Percentiles rank a stretch among this genome's conserved stretches.
Evolutionary conservation across 2,888 invertebrate species (phyloP).

Genomic region (Spialia ferax): DNA sequence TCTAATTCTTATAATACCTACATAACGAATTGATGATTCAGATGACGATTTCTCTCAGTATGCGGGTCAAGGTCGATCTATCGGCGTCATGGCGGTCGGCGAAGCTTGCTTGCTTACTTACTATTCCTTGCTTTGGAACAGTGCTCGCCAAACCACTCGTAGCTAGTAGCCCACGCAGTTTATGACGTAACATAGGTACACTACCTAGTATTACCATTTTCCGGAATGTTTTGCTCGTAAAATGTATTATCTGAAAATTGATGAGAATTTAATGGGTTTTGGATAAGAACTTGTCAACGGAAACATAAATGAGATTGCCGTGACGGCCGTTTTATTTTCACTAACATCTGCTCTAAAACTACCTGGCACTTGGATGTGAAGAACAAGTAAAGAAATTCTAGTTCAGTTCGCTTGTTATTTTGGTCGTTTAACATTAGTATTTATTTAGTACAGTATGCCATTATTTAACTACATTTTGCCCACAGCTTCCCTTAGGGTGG

Average conservation of each 20-base stretch:
- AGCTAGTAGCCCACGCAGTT: constrained; percentile 8
- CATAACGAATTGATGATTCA: constrained; percentile 56
- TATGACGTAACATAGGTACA: neutral
- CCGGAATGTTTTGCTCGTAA: neutral
- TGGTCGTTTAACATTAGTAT: no score
- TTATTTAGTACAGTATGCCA: no score
- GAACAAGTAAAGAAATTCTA: no score
- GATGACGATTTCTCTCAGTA: constrained; percentile 77
- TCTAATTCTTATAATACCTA: constrained; percentile 27
- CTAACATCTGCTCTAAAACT: no score
- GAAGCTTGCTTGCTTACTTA: constrained; percentile 37
- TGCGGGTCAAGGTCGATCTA: constrained; percentile 74
- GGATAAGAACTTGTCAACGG: neutral
- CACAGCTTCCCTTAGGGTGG: no score
- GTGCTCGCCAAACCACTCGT: constrained; percentile 10
- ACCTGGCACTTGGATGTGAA: no score
- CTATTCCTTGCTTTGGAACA: constrained; percentile 36
- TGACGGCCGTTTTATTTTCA: neutral
- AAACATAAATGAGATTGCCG: neutral
- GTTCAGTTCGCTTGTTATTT: no score
- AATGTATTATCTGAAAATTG: neutral
- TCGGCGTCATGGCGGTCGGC: constrained; percentile 53
- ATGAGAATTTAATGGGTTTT: neutral
- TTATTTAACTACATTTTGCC: no score
- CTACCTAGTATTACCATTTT: neutral